Base-by-base conservation (phyloP, 2,797 vertebrate species). In the Microhierax caerulescens region DNA sequence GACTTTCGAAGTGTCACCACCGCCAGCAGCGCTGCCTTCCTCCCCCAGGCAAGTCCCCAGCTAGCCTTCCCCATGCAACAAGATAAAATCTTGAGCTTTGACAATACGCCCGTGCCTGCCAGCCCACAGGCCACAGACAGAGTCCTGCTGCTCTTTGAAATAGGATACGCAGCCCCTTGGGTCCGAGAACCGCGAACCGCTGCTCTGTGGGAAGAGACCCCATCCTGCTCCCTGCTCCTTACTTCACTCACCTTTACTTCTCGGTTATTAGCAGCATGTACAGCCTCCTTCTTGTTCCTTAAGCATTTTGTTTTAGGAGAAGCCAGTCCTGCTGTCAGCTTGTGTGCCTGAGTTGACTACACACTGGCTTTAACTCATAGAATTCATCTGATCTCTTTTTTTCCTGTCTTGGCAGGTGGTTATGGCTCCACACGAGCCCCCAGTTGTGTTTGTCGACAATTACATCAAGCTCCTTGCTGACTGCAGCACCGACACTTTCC, bases 401-500 rank as follows among this genome's bases (percentile, higher is more conserved):
- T 30, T 37, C 63, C 84, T 88, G 27, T 73, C 63, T 96, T 53
- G 70, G n/a, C 96, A 99, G 99, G 99, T 99, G 86, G 99, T 99
- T 96, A 99, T 99, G 99, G 99, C 99, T 67, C 99, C 99, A 10
- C 99, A 99, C 2, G 99, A 99, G 96, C 99, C 99, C 0, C 93
- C 98, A 0, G 98, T 99, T 96, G 99, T 99, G 56, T 99, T 99
- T 97, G 99, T 99, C 18, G 99, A 99, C 98, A 99, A 99, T 98
- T 99, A 99, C 97, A 99, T 99, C 98, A 99, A 99, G 94, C 99
- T 99, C 30, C 98, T 99, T 30, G 98, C 99, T 23, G 99, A 99
- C 93, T 99, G 99, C 85, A 99, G 99, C 97, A 99, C 99, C 1
- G 99, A 99, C 97, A 99, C 99, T n/a, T 99, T 99, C 98, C 99